Conservation (phyloP, 2,888 invertebrate genomes). For the Agrotis clavis region DNA sequence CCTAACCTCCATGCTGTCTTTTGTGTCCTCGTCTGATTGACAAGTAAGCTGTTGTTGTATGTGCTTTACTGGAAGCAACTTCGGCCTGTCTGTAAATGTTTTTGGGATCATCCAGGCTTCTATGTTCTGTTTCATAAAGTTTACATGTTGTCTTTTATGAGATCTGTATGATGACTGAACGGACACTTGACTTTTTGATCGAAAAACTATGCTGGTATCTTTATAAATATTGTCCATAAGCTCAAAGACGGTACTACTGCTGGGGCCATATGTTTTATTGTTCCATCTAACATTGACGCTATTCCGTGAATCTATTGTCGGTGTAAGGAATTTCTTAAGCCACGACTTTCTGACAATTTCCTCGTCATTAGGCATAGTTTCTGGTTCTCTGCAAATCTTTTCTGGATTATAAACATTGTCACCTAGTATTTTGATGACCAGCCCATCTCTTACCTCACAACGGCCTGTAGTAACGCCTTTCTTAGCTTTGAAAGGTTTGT, state of each 20-base stretch:
- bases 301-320: slow-evolving; percentile 75
- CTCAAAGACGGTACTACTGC: slow-evolving; percentile 82
- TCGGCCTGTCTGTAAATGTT: slow-evolving; percentile 69
- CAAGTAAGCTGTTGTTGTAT: slow-evolving; percentile 41
- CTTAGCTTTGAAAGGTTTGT: slow-evolving; percentile 72
- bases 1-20: slow-evolving; percentile 70
- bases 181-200: slow-evolving; percentile 78
- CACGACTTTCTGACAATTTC: slow-evolving; percentile 76
- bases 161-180: slow-evolving; percentile 69
- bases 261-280: slow-evolving; percentile 78
- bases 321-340: slow-evolving; percentile 77
- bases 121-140: slow-evolving; percentile 77
- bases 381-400: slow-evolving; percentile 30
- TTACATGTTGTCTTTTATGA: slow-evolving; percentile 69
- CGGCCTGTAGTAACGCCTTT: slow-evolving; percentile 80
- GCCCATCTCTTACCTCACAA: slow-evolving; percentile 81
- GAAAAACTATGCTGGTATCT: slow-evolving; percentile 73
- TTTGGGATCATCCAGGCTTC: slow-evolving; percentile 86
- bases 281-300: slow-evolving; percentile 83
- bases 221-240: slow-evolving; percentile 80
- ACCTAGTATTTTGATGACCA: slow-evolving; percentile 74
- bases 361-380: slow-evolving; percentile 57
- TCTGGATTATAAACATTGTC: slow-evolving; percentile 51
- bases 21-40: slow-evolving; percentile 49
- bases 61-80: slow-evolving; percentile 50